Evolutionary conservation across 2,113 vertebrate species (phyloP), one percentile per base, ranked within the genome.

Genomic region (Scatophagus argus): DNA sequence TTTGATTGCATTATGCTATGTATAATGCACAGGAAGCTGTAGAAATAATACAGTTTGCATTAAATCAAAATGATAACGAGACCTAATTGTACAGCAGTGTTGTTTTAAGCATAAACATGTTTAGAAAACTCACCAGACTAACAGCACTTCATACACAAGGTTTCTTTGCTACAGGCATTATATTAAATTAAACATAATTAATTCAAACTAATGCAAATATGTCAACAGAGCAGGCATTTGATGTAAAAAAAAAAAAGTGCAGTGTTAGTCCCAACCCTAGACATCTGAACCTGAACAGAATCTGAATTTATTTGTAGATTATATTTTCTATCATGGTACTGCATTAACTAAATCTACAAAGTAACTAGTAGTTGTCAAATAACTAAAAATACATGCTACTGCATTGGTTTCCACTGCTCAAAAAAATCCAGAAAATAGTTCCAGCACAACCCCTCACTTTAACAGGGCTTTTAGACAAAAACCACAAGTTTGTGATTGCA

Each of bases 61-160:
- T 44, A 58, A 77, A 81, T 86, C 72, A 82, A 81, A 84, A 86
- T 78, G 73, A 64, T 55, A 80, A 88, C 72, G 32, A 70, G 54
- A 63, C 69, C 39, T 82, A 77, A 86, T 74, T 90, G 43, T 70
- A 66, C 54, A 61, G 66, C 54, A 27, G 34, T 36, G 43, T 59
- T 67, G 43, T 62, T 74, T 56, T 65, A 55, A 51, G 59, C 44
- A 27, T 82, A 44, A 60, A 59, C 64, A 66, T 46, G 27, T 39
- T 23, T 56, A 31, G 34, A 78, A 58, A 41, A 46, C 14, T 73
- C 31, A 54, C 32, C 12, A 51, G 17, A 64, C 59, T 17, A 60
- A 44, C 39, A 70, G 17, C 31, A 4, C 23, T 25, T 39, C 39
- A 32, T 8, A 36, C 23, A 66, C 23, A 14, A 21, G 13, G 8